Evolutionary conservation across 1,140 invertebrate species (phyloP).

Genomic region (Tachypleus tridentatus): DNA sequence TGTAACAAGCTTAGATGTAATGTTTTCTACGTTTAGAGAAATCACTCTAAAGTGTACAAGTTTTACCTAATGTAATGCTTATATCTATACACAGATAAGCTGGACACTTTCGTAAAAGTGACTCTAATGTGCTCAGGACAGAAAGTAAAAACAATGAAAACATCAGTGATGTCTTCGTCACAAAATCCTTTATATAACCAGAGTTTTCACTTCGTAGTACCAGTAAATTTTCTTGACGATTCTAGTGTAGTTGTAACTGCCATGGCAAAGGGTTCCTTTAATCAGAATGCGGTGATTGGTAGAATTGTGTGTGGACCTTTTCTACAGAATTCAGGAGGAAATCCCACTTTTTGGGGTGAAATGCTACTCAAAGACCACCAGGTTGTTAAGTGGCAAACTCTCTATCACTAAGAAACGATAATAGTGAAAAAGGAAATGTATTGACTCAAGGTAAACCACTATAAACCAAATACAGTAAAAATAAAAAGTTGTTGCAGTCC

Average conservation of each 20-base stretch:
- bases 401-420: constrained; percentile 12
- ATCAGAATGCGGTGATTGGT: constrained; percentile 8
- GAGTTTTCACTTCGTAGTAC: constrained; percentile 14
- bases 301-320: constrained; percentile 14
- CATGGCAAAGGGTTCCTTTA: constrained; percentile 7
- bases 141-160: constrained; percentile 17
- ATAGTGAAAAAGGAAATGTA: too few species aligned
- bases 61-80: too few species aligned
- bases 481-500: too few species aligned
- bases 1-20: too few species aligned
- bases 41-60: too few species aligned
- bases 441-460: too few species aligned
- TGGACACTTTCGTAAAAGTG: constrained; percentile 16
- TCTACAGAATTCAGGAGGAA: neutral
- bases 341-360: constrained; percentile 15
- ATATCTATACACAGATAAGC: constrained; percentile 2
- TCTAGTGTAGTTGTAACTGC: constrained; percentile 12
- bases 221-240: constrained; percentile 10
- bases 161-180: constrained; percentile 1
- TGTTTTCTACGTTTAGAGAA: too few species aligned
- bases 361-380: constrained; percentile 12
- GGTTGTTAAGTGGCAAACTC: constrained; percentile 15
- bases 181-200: constrained; percentile 14
- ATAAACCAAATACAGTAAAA: too few species aligned
- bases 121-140: constrained; percentile 14